Base-by-base conservation (phyloP, 1,140 invertebrate genomes). In the Magallana ariakensis region DNA sequence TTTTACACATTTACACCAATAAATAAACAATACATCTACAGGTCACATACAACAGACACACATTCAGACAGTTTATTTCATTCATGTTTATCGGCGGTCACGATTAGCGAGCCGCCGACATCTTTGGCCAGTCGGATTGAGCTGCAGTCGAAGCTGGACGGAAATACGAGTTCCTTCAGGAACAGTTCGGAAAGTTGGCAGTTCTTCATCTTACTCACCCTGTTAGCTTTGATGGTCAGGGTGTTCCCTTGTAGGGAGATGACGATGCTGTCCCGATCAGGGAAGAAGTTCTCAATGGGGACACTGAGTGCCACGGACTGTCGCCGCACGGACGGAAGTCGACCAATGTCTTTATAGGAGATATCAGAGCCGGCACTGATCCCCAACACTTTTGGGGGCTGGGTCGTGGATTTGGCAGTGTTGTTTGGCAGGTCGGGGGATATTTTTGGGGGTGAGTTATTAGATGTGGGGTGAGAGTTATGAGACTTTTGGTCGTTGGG, bases 151-250 rank as follows among this genome's bases (percentile, higher is more conserved):
- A 75, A 75, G 66, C 33, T 13, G 66, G 66, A 22, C 19, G 66
- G 66, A 75, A 75, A 75, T 26, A 75, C 66, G 22, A 75, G 66
- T 26, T 75, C 66, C 22, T 75, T 75, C 11, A 75, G 22, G 66
- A 75, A 75, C 9, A 75, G 66, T 10, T 75, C 66, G 10, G 66
- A 75, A 19, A 75, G 66, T 75, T 75, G 9, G 22, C 19, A 19
- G 22, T 75, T 19, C 66, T 75, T 75, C 6, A 75, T 19, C 2
- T 75, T 19, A 7, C 13, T 13, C 10, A 26, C 22, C 22, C 66
- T 75, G 66, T 19, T 75, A 13, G 66, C 66, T 13, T 75, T 75
- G 22, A 75, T 75, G 10, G 19, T 75, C 22, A 75, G 66, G 4
- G 66, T 75, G 66, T 75, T 75, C 7, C 22, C 66, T 11, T 75